These are phyloP conservation scores for Scartelaos histophorus DNA, from an alignment of 2,113 vertebrate species.

Conservation along the genomic window DNA sequence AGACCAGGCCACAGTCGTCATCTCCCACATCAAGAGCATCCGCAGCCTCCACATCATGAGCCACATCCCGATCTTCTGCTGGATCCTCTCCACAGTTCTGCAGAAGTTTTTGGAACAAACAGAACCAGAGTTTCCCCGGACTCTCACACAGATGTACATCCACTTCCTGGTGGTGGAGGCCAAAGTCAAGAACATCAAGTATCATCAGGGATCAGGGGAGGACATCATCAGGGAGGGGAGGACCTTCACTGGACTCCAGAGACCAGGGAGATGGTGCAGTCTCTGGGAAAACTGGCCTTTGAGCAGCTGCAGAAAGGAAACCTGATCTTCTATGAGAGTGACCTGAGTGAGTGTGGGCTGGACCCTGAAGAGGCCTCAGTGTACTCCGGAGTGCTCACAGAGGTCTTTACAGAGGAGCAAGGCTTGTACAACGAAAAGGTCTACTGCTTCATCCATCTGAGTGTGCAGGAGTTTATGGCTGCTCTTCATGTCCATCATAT, in stretches of 20 bases:
- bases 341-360: constrained; percentile 19
- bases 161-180: constrained; percentile 25
- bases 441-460: constrained; percentile 45
- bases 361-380: constrained; percentile 3
- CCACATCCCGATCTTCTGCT: constrained; percentile 40
- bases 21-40: constrained; percentile 24
- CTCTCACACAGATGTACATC: constrained; percentile 38
- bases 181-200: constrained; percentile 18
- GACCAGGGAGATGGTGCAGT: constrained; percentile 17
- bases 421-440: constrained; percentile 24
- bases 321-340: constrained; percentile 23
- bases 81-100: constrained; percentile 33
- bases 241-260: constrained; percentile 26
- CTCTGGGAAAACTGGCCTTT: constrained; percentile 30
- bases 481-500: constrained; percentile 48
- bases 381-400: constrained; percentile 30
- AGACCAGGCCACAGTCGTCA: not conserved
- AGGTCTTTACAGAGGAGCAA: constrained; percentile 29
- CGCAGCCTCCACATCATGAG: constrained; percentile 37
- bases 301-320: constrained; percentile 39
- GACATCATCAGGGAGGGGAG: not conserved
- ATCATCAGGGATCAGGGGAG: not conserved
- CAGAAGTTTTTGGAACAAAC: constrained; percentile 23
- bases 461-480: constrained; percentile 53
- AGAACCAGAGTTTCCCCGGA: constrained; percentile 28